These are phyloP conservation scores for Candoia aspera DNA, from an alignment of 2,113 vertebrate genomes.

Conservation along the genomic window DNA sequence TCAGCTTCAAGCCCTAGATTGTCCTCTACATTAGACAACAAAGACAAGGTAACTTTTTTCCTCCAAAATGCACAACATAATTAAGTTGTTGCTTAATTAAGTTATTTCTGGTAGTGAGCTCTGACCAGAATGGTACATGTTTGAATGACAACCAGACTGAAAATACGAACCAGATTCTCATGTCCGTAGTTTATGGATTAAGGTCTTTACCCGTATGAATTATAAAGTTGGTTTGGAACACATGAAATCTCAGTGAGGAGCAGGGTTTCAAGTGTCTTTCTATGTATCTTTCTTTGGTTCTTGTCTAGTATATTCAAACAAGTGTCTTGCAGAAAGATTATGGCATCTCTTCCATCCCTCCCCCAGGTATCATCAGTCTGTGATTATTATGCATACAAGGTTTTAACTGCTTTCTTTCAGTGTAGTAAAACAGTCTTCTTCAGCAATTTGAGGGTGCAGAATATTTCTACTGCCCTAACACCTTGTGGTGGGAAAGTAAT, in stretches of 20 bases:
- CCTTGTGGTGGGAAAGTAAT: not conserved
- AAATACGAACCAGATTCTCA: not conserved
- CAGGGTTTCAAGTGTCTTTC: not conserved
- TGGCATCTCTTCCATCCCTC: not conserved
- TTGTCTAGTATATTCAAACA: not conserved
- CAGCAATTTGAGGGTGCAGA: not conserved
- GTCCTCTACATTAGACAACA: slow-evolving; percentile 94
- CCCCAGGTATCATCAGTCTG: not conserved
- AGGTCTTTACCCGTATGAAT: not conserved
- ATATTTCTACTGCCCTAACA: not conserved
- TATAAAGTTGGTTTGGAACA: not conserved
- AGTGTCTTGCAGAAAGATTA: not conserved
- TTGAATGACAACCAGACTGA: not conserved
- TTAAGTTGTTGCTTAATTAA: not conserved
- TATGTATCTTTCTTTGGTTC: not conserved
- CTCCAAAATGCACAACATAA: not conserved
- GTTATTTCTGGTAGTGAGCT: not conserved
- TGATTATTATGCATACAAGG: not conserved
- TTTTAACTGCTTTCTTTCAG: not conserved
- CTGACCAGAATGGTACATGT: not conserved
- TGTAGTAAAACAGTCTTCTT: not conserved
- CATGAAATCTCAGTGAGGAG: not conserved
- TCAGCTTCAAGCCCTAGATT: slow-evolving; percentile 98
- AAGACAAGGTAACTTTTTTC: slow-evolving; percentile 84
- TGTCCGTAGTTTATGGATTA: not conserved